Evolutionary conservation across 92 coral and sea anemone genomes (phyloP).

Genomic region (Phenganax subtilis): DNA sequence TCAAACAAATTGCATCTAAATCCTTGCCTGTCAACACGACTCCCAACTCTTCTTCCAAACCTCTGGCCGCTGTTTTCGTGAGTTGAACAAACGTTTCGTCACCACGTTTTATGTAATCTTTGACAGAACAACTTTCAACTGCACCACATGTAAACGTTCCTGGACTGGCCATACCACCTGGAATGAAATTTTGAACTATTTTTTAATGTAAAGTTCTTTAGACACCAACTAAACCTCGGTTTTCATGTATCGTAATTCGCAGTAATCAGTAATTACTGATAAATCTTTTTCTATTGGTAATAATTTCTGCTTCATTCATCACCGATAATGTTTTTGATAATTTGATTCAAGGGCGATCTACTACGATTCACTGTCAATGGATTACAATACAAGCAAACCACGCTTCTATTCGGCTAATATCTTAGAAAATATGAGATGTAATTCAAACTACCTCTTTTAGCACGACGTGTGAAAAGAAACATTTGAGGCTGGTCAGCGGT

Average conservation of each 20-base stretch:
- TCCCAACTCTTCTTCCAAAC: slow-evolving; percentile 87
- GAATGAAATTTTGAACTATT: background rate
- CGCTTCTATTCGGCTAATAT: background rate
- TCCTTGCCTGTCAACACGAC: slow-evolving; percentile 71
- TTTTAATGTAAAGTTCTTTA: no score
- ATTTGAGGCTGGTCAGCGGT: slow-evolving; percentile 85
- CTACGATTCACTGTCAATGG: no score
- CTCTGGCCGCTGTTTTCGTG: slow-evolving; percentile 85
- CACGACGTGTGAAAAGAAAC: slow-evolving; percentile 84
- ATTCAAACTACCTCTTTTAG: slow-evolving; percentile 65
- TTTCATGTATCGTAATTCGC: no score
- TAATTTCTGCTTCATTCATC: no score
- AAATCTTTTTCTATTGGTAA: no score
- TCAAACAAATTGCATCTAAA: slow-evolving; percentile 71
- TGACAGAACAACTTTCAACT: slow-evolving; percentile 88
- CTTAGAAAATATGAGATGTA: background rate
- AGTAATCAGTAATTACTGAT: no score
- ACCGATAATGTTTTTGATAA: no score
- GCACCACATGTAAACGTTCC: slow-evolving; percentile 96
- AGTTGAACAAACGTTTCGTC: slow-evolving; percentile 61
- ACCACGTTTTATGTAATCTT: slow-evolving; percentile 60
- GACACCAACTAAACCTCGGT: no score
- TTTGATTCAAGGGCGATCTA: no score
- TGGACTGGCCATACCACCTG: slow-evolving; percentile 96
- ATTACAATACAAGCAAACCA: no score